Percentiles rank a stretch among this genome's conserved stretches.
Conservation (phyloP, 2,888 invertebrate genomes). For the Brenthis daphne region DNA sequence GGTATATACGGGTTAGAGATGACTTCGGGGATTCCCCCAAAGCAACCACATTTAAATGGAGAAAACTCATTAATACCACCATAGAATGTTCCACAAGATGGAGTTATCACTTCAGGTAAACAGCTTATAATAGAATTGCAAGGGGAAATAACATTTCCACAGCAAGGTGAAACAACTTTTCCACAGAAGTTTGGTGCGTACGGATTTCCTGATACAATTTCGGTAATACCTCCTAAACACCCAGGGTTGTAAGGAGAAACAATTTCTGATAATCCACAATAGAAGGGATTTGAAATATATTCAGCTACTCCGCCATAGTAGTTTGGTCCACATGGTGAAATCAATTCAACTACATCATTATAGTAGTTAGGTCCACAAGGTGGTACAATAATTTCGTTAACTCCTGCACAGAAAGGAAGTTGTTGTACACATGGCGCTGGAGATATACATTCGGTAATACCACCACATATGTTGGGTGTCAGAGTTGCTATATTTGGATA, state of each 20-base stretch:
- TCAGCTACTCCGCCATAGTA: slow-evolving; percentile 26
- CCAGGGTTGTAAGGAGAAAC: slow-evolving; percentile 18
- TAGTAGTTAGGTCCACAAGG: slow-evolving; percentile 38
- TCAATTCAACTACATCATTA: slow-evolving; percentile 35
- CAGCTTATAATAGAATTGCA: slow-evolving; percentile 7
- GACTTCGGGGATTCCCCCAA: slow-evolving; percentile 23
- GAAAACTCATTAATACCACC: slow-evolving; percentile 12
- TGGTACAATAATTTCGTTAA: slow-evolving; percentile 32
- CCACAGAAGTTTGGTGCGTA: slow-evolving; percentile 14
- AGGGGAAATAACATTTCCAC: slow-evolving; percentile 12
- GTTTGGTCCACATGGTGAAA: slow-evolving; percentile 26
- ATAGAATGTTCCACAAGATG: slow-evolving; percentile 10
- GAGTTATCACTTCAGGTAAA: slow-evolving; percentile 16
- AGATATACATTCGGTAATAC: slow-evolving; percentile 27
- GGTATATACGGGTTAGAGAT: slow-evolving; percentile 20
- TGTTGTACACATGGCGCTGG: slow-evolving; percentile 29
- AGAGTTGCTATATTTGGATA: slow-evolving; percentile 16
- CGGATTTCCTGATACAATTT: slow-evolving; percentile 18
- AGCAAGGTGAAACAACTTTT: slow-evolving; percentile 5
- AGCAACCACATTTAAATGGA: slow-evolving; percentile 14
- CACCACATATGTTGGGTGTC: slow-evolving; percentile 30
- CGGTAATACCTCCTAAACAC: slow-evolving; percentile 19
- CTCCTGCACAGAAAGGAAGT: slow-evolving; percentile 24
- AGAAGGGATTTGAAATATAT: slow-evolving; percentile 19
- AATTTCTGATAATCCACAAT: slow-evolving; percentile 27